phyloP scores from a whole-genome alignment of 2,888 invertebrate species.

The Bombylius major region DNA sequence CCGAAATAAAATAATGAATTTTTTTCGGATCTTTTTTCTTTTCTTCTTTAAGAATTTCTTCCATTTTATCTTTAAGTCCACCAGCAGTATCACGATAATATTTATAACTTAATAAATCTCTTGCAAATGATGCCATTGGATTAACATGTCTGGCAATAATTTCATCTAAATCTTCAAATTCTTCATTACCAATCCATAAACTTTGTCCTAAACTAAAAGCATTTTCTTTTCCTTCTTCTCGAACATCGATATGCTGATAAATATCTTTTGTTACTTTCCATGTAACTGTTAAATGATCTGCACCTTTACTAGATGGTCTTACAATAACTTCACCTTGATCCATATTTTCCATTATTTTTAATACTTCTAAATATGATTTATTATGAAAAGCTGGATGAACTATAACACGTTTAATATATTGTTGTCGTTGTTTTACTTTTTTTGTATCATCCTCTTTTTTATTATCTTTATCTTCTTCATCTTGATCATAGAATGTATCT shows the following conservation, averaged over 20 bases:
- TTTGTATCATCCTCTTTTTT: conserved; percentile 69
- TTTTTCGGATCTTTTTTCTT: conserved; percentile 76
- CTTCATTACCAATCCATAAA: conserved; percentile 79
- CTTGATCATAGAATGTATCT: conserved; percentile 85
- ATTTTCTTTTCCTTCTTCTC: conserved; percentile 93
- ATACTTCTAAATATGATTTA: conserved; percentile 84
- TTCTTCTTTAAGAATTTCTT: conserved; percentile 77
- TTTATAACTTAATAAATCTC: conserved; percentile 83
- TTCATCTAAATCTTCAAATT: conserved; percentile 98
- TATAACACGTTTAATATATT: conserved; percentile 91
- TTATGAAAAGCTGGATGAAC: conserved; percentile 97
- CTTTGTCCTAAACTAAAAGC: conserved; percentile 84
- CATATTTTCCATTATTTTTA: conserved; percentile 79
- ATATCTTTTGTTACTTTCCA: conserved; percentile 96
- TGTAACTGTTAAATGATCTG: conserved; percentile 91
- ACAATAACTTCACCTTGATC: conserved; percentile 96
- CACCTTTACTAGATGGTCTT: conserved; percentile 92
- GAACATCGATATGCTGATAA: conserved; percentile 91
- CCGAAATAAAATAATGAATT: conserved; percentile 79
- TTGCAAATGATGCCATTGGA: conserved; percentile 88
- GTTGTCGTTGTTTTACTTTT: conserved; percentile 67
- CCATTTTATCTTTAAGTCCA: conserved; percentile 75
- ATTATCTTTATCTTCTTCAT: conserved; percentile 65
- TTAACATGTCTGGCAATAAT: conserved; percentile 93
- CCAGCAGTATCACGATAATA: conserved; percentile 70